Evolutionary conservation across 2,888 invertebrate genomes (phyloP), one percentile per base, ranked within the genome.

Genomic region (Lycocerus yunnanus): DNA sequence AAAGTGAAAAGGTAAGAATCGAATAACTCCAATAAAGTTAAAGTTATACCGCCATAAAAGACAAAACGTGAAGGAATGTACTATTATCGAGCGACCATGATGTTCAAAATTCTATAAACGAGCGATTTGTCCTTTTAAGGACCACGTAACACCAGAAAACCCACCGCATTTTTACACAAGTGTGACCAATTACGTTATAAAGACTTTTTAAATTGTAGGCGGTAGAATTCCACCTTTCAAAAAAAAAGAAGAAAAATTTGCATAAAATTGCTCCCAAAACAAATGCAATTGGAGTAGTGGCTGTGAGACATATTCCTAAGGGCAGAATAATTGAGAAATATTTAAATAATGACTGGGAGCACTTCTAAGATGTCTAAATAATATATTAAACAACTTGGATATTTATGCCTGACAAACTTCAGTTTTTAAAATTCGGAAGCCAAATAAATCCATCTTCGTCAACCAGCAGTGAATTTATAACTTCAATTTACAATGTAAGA

Each of bases 1-100:
- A 43, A 43, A 43, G 43, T 66, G 13, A 14, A 66, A 66, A 66
- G 66, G 63, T 66, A 21, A 71, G 59, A 59, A 21, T 66, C 71
- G 43, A 71, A 66, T 71, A 71, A 71, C 71, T 66, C 71, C 71
- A 65, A 71, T 71, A 71, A 71, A 71, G 71, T 71, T 71, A 71
- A 71, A 71, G 71, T 71, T 63, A 66, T 63, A 66, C 71, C 71
- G 71, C 71, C 71, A 71, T 71, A 71, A 71, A 71, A 71, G 71
- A 71, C 63, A 70, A 66, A 66, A 71, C 71, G 71, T 71, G 71
- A 66, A 59, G 59, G 71, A 71, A 71, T 71, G 71, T 24, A 66
- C 58, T 27, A 61, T 27, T 43, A 60, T 18, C 13, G 65, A 70
- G 43, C 59, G 71, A 71, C 71, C 66, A 65, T 66, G 71, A 27